Conservation (phyloP, 1,140 invertebrate genomes). For the Frieseomelitta varia region DNA sequence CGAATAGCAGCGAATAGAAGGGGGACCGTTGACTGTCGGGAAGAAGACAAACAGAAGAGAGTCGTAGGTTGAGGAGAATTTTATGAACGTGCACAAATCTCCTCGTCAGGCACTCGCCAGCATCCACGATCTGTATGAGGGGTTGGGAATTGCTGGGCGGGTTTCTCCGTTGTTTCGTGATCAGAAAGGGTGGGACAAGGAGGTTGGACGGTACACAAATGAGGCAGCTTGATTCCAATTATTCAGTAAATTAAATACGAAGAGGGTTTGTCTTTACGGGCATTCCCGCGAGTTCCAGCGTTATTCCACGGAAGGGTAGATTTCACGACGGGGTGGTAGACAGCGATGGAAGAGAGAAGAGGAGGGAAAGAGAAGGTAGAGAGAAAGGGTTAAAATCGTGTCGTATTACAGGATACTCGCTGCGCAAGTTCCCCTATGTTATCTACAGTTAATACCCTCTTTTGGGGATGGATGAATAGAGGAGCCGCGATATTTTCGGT, state of each 20-base stretch:
- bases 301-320: conserved; percentile 60
- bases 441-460: conserved; percentile 73
- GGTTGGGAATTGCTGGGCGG: conserved; percentile 70
- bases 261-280: conserved; percentile 71
- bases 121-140: conserved; percentile 63
- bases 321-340: conserved; percentile 40
- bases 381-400: conserved; percentile 73
- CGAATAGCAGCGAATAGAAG: conserved; percentile 14
- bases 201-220: conserved; percentile 73
- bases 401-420: conserved; percentile 45
- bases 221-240: conserved; percentile 82
- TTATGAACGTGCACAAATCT: conserved; percentile 81
- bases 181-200: not conserved
- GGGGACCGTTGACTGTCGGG: not conserved
- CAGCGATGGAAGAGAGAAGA: not conserved
- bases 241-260: conserved; percentile 83
- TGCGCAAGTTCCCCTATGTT: conserved; percentile 51
- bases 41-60: conserved; percentile 28
- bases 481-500: not conserved
- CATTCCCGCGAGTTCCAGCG: conserved; percentile 56
- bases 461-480: conserved; percentile 26
- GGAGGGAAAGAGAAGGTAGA: not conserved
- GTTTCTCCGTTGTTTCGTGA: conserved; percentile 54
- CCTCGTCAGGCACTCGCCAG: conserved; percentile 78
- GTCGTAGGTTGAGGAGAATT: conserved; percentile 66